phyloP scores from a whole-genome alignment of 2,113 vertebrate genomes.

The Calonectris borealis region DNA sequence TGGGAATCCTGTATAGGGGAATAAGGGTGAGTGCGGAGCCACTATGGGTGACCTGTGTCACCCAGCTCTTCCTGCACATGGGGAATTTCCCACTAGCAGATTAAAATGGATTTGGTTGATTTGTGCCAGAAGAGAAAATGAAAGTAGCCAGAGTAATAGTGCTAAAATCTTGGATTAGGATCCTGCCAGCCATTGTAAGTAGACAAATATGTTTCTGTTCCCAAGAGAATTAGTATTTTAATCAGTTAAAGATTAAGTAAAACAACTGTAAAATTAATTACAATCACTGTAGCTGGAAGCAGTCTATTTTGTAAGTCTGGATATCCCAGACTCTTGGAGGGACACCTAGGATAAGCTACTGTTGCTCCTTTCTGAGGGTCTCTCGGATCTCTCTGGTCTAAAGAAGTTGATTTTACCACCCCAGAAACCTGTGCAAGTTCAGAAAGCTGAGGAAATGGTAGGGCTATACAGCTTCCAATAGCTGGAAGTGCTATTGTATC shows the following conservation, averaged over 20 bases:
- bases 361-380: background rate
- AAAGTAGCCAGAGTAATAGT: background rate
- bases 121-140: background rate
- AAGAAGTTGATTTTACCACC: background rate
- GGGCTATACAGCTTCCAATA: background rate
- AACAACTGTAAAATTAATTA: background rate
- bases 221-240: background rate
- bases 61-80: background rate
- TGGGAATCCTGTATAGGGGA: background rate
- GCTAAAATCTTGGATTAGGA: background rate
- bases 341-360: background rate
- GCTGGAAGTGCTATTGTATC: background rate
- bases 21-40: background rate
- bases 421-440: background rate
- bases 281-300: background rate
- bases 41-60: background rate
- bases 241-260: background rate
- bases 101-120: background rate
- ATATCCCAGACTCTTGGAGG: background rate
- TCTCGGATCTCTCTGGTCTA: background rate
- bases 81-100: background rate
- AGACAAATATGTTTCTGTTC: background rate
- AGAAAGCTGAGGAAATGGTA: background rate
- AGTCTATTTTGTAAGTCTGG: background rate
- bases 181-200: background rate